phyloP scores from a whole-genome alignment of 2,888 invertebrate species.

The Coelogynopora nodosa region DNA sequence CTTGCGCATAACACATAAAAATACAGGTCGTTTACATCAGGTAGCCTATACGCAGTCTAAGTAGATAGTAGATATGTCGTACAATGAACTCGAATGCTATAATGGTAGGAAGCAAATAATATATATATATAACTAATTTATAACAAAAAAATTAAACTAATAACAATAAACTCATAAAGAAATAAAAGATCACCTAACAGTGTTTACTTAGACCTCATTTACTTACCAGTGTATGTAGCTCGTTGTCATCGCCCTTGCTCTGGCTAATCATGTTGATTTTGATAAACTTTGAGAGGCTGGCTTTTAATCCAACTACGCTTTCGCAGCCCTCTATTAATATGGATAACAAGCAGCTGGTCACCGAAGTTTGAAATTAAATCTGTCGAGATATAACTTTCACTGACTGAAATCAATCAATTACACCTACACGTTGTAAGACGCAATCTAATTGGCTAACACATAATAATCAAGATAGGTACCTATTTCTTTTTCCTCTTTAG shows the following conservation, averaged over 20 bases:
- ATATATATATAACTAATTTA: too few species aligned
- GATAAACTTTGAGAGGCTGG: background rate
- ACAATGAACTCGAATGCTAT: too few species aligned
- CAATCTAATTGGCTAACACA: conserved; percentile 4
- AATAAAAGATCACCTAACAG: too few species aligned
- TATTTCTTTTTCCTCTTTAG: background rate
- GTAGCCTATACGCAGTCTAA: too few species aligned
- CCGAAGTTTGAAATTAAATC: background rate
- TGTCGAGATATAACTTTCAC: background rate
- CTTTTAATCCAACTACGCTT: background rate
- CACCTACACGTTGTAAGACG: background rate
- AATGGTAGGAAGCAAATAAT: too few species aligned
- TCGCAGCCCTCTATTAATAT: background rate
- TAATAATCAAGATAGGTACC: background rate
- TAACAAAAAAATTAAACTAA: too few species aligned
- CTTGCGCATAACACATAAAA: too few species aligned
- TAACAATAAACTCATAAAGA: too few species aligned
- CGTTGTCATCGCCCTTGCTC: background rate
- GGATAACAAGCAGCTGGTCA: background rate
- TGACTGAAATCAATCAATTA: background rate
- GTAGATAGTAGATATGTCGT: too few species aligned
- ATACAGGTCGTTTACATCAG: too few species aligned
- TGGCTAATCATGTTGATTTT: background rate
- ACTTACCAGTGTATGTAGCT: background rate
- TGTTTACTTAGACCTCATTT: too few species aligned